A percentile compares a stretch with the other conserved stretches of the same genome.
Evolutionary conservation across 2,797 vertebrate genomes (phyloP).

Genomic region (Pantherophis alleghaniensis): DNA sequence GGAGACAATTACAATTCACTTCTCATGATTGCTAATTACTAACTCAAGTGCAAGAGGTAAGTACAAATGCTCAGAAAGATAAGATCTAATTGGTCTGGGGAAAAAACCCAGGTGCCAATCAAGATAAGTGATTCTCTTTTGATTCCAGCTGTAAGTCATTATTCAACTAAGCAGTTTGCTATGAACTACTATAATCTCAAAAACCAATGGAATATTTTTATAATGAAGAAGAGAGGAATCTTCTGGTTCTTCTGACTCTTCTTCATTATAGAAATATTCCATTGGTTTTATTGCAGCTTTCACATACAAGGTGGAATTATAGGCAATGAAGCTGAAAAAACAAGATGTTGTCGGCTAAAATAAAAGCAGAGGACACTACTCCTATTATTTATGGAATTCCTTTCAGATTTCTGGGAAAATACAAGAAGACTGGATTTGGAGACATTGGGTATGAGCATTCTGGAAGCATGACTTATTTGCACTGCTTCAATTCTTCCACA

Average conservation of each 20-base stretch:
- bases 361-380: background rate
- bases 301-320: background rate
- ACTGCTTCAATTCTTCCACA: background rate
- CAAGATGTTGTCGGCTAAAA: background rate
- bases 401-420: background rate
- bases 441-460: background rate
- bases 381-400: background rate
- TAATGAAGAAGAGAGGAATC: background rate
- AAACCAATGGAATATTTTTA: background rate
- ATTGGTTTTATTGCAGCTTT: background rate
- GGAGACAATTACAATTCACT: background rate
- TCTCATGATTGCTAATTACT: background rate
- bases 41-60: background rate
- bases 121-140: background rate
- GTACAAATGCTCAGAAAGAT: background rate
- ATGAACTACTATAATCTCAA: background rate
- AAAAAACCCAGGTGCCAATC: background rate
- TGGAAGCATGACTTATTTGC: background rate
- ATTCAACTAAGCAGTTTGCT: background rate
- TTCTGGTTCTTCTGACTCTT: background rate
- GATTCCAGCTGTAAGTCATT: background rate
- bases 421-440: background rate
- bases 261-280: background rate
- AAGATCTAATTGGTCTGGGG: background rate
- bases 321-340: background rate